phyloP scores from a whole-genome alignment of 2,113 vertebrate species.

The Vulpes vulpes region DNA sequence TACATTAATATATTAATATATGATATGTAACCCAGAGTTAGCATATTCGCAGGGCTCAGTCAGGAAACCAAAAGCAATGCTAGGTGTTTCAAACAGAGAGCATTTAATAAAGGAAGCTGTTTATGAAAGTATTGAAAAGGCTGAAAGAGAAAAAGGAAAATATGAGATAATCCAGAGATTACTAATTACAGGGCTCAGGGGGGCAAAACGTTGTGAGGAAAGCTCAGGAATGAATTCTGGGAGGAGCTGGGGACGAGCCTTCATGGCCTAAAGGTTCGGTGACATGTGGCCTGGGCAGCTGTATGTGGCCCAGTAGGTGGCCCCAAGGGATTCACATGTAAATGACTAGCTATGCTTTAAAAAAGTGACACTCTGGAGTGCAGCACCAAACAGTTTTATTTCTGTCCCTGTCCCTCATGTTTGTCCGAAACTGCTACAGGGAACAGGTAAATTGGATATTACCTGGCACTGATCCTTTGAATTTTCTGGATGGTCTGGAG shows the following conservation, averaged over 20 bases:
- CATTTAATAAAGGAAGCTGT: neutral
- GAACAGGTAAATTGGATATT: neutral
- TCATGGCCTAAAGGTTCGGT: neutral
- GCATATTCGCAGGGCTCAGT: neutral
- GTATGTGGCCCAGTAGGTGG: neutral
- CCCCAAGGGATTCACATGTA: neutral
- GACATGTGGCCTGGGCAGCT: neutral
- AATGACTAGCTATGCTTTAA: neutral
- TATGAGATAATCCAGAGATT: neutral
- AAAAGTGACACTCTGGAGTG: neutral
- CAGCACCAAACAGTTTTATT: neutral
- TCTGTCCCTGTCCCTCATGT: neutral
- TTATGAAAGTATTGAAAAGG: neutral
- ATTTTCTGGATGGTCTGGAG: neutral
- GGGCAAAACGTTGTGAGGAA: neutral
- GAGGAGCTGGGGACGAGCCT: rapidly evolving
- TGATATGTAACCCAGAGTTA: neutral
- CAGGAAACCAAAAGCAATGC: neutral
- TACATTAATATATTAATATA: neutral
- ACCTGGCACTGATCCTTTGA: neutral
- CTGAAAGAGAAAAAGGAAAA: neutral
- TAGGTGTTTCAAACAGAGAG: neutral
- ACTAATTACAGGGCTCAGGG: neutral
- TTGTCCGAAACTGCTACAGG: neutral
- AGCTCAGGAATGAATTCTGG: neutral